phyloP scores from a whole-genome alignment of 2,797 vertebrate species.

The Chaunax sp. region DNA sequence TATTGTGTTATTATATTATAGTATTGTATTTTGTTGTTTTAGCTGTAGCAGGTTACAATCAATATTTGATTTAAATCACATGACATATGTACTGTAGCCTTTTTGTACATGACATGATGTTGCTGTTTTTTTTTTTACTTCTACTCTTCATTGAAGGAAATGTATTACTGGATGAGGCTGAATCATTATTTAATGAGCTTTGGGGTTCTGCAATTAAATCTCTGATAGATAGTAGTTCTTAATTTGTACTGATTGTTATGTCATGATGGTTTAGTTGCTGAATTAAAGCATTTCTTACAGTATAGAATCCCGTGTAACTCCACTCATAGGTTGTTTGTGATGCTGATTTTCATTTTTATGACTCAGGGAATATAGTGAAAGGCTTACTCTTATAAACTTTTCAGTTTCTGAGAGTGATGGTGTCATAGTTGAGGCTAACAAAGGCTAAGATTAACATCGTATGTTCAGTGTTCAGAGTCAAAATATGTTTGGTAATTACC shows the following conservation, averaged over 20 bases:
- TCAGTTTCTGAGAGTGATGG: slow-evolving; percentile 9
- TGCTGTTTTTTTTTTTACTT: slow-evolving; percentile 38
- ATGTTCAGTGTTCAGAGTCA: too few species aligned
- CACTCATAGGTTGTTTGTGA: slow-evolving; percentile 29
- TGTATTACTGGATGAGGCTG: slow-evolving; percentile 17
- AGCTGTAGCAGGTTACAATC: slow-evolving; percentile 64
- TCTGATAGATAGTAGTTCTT: slow-evolving; percentile 26
- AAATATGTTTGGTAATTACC: too few species aligned
- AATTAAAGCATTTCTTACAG: slow-evolving; percentile 19
- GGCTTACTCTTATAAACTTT: not conserved
- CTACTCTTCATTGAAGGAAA: slow-evolving; percentile 36
- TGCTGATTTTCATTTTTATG: slow-evolving; percentile 5
- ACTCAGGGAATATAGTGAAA: slow-evolving; percentile 4
- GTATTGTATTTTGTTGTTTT: too few species aligned
- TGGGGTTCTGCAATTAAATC: slow-evolving; percentile 1
- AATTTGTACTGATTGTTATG: slow-evolving; percentile 64
- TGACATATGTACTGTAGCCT: slow-evolving; percentile 44
- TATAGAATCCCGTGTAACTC: slow-evolving; percentile 12
- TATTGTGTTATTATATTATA: too few species aligned
- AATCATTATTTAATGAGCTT: slow-evolving; percentile 31
- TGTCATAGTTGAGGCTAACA: slow-evolving; percentile 9
- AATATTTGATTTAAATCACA: slow-evolving; percentile 43
- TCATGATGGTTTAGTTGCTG: slow-evolving; percentile 38
- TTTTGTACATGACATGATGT: slow-evolving; percentile 50
- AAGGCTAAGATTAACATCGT: too few species aligned